Evolutionary conservation across 2,113 vertebrate species (phyloP), one percentile per base, ranked within the genome.

Genomic region (Malurus elegans): DNA sequence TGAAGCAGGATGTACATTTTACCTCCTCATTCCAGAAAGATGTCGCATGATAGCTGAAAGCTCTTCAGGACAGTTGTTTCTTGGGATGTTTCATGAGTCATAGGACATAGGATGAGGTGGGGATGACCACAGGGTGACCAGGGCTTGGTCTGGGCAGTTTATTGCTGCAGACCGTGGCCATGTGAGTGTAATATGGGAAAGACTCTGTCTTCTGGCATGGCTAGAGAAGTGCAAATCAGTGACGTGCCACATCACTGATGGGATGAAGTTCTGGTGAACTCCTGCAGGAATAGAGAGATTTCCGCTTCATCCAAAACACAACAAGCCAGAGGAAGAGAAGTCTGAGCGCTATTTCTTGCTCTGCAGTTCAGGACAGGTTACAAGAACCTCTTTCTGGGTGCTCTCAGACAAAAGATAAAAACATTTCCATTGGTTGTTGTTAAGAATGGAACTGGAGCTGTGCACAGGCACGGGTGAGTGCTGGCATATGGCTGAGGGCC

Each of bases 81-180:
- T n/a, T 16, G 45, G 50, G 24, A 5, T 72, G 31, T n/a, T 65
- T 48, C 50, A 32, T 12, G 50, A 53, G 45, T 58, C 5, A 2
- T 1, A 8, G 32, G 25, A 4, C 5, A 1, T 10, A 38, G 34
- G 44, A 5, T 0, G 1, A 18, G 42, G 18, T 42, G 32, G 25
- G 34, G 20, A 23, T 80, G 83, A 21, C 7, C 69, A 47, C 72
- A 42, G 81, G 14, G 17, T 1, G 4, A 15, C 0, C 1, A 40
- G n/a, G 12, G 24, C 12, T 42, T 44, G 23, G 7, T 29, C 38
- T 14, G 1, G 10, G 47, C 4, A 1, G 2, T 38, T 81, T 19
- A 16, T 56, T 71, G 44, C 61, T 83, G 51, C 6, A 4, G 12
- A 36, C 34, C 6, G 34, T 40, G 73, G 21, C n/a, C 25, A 3